Base-by-base conservation (phyloP, 1,140 invertebrate species). In the Zaprionus vittiger region DNA sequence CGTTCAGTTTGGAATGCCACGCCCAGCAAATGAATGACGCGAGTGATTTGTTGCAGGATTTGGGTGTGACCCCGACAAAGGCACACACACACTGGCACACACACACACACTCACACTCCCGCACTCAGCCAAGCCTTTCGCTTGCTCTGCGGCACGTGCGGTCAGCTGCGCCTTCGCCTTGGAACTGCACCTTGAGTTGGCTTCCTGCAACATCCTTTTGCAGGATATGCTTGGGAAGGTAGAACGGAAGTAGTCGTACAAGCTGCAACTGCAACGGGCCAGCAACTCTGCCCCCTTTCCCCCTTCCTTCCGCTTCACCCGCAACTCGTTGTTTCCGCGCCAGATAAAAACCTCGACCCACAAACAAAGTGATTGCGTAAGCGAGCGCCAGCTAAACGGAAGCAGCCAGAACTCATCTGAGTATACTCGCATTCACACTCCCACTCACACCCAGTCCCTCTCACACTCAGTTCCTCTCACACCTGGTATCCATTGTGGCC, bases 111-210 rank as follows among this genome's bases (percentile, higher is more conserved):
- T 11, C 44, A 49, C 47, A 52, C 17, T 5, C 20, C 17, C 17
- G n/a, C 15, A n/a, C 31, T 4, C n/a, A 34, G 80, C 73, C 83
- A 89, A 87, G 84, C 83, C 83, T 87, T 87, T 89, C 52, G 61
- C 65, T 63, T 56, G 66, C 68, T 55, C 52, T 47, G 41, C 54
- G 73, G 54, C 70, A 83, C 81, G 84, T 87, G 80, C 54, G 74
- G 57, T 31, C 44, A 34, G 80, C 56, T 66, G 24, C 71, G 38
- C 79, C 80, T 61, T 34, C 68, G 34, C 69, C 38, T 57, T 56
- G 44, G 20, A 4, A 28, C 63, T 56, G 62, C 34, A 57, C 65
- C 37, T 75, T 70, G 61, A 15, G 54, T 24, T 28, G n/a, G 37
- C 37, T 17, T 1, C 20, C 24, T 37, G 38, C 20, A 54, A 77